Evolutionary conservation across 2,113 vertebrate genomes (phyloP).

Genomic region (Aldabrachelys gigantea): DNA sequence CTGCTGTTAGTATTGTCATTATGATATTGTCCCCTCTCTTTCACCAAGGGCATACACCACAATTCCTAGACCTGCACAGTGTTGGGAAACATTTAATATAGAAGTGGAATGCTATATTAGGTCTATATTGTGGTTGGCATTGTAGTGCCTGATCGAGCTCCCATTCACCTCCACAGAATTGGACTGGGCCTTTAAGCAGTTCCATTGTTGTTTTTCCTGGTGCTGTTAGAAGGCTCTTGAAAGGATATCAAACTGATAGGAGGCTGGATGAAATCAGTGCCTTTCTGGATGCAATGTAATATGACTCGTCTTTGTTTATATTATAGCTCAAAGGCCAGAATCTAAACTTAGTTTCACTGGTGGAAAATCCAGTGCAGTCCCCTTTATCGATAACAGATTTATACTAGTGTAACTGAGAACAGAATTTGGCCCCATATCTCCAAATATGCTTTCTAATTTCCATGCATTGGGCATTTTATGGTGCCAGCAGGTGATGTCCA

Average conservation of each 20-base stretch:
- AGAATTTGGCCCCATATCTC: background rate
- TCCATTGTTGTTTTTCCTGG: background rate
- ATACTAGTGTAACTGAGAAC: background rate
- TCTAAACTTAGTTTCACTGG: background rate
- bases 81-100: background rate
- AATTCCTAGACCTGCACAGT: background rate
- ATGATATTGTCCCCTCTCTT: background rate
- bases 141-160: background rate
- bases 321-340: background rate
- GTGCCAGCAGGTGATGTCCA: background rate
- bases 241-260: background rate
- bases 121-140: background rate
- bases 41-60: background rate
- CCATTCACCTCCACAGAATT: background rate
- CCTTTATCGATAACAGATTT: background rate
- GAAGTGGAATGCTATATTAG: background rate
- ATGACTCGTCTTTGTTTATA: background rate
- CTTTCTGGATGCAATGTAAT: background rate
- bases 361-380: rapidly evolving
- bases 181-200: background rate
- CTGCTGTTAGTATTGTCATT: background rate
- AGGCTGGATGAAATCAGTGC: background rate
- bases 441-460: background rate
- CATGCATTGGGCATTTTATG: background rate
- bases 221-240: background rate